Evolutionary conservation across 1,140 invertebrate species (phyloP).

Genomic region (Drosophila chauvacae): DNA sequence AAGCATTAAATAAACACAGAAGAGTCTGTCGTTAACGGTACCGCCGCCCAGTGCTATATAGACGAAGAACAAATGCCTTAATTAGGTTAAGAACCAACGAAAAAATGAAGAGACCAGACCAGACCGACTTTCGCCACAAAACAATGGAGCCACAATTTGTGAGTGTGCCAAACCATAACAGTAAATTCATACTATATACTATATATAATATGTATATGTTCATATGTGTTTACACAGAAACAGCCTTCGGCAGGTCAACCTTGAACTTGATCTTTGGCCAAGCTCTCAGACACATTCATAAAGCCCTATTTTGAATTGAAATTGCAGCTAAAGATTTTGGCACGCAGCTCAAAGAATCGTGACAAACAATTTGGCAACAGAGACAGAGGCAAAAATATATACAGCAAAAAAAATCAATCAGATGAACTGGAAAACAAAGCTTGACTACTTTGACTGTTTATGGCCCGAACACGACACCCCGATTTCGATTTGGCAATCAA

Average conservation of each 20-base stretch:
- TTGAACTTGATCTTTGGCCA: conserved; percentile 64
- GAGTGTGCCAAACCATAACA: conserved; percentile 28
- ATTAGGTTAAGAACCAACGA: conserved; percentile 36
- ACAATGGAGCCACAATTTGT: conserved; percentile 36
- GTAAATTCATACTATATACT: background rate
- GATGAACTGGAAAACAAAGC: conserved; percentile 30
- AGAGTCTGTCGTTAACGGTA: conserved; percentile 24
- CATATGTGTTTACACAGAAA: background rate
- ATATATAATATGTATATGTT: background rate
- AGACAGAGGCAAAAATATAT: background rate
- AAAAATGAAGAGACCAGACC: background rate
- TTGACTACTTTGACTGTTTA: conserved; percentile 50
- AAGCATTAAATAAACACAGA: conserved; percentile 7
- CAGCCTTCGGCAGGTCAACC: conserved; percentile 35
- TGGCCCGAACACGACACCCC: conserved; percentile 51
- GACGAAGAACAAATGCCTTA: conserved; percentile 44
- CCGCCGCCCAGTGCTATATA: conserved; percentile 15
- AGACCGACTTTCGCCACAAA: conserved; percentile 29
- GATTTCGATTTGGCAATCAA: conserved; percentile 56
- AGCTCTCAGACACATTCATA: conserved; percentile 13
- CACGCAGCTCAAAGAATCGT: conserved; percentile 65
- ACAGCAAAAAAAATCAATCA: conserved; percentile 21
- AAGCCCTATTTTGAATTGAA: conserved; percentile 55
- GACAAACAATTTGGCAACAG: conserved; percentile 66
- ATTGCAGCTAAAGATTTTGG: conserved; percentile 52